Evolutionary conservation across 2,113 vertebrate species (phyloP).

Genomic region (Galbula dea): DNA sequence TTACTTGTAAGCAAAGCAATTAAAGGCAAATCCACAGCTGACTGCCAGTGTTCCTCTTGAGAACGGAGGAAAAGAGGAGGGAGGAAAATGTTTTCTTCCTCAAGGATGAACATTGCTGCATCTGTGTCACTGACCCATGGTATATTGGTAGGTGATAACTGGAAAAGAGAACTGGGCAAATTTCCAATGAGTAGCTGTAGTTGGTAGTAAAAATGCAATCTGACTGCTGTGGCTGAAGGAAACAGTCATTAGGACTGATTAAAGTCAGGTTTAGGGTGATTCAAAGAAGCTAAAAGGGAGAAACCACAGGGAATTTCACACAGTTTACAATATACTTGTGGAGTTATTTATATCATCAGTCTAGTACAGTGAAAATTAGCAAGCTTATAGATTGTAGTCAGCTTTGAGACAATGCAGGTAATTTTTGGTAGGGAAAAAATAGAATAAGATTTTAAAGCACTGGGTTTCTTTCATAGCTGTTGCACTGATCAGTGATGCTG

Average conservation of each 20-base stretch:
- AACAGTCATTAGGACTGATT: constrained; percentile 74
- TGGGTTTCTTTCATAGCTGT: background rate
- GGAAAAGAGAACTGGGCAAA: constrained; percentile 49
- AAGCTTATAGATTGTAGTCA: background rate
- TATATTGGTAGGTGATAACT: constrained; percentile 62
- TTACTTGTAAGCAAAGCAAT: constrained; percentile 19
- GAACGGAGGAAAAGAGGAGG: background rate
- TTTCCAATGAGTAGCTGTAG: constrained; percentile 63
- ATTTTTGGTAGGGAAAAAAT: background rate
- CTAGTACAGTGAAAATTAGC: constrained; percentile 7
- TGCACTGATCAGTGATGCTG: background rate
- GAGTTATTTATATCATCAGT: constrained; percentile 49
- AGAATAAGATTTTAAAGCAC: background rate
- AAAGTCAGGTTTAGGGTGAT: constrained; percentile 71
- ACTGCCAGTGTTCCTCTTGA: background rate
- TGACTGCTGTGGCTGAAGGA: constrained; percentile 65
- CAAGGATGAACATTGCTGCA: background rate
- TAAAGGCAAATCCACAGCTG: background rate
- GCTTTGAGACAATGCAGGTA: background rate
- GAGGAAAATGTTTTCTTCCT: constrained; percentile 11
- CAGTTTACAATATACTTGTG: constrained; percentile 53
- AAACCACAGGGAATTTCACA: constrained; percentile 62
- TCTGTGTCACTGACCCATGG: constrained; percentile 6
- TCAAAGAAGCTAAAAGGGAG: constrained; percentile 55
- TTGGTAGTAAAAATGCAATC: constrained; percentile 61